phyloP scores from a whole-genome alignment of 2,888 invertebrate species.

The Parnassius mnemosyne region DNA sequence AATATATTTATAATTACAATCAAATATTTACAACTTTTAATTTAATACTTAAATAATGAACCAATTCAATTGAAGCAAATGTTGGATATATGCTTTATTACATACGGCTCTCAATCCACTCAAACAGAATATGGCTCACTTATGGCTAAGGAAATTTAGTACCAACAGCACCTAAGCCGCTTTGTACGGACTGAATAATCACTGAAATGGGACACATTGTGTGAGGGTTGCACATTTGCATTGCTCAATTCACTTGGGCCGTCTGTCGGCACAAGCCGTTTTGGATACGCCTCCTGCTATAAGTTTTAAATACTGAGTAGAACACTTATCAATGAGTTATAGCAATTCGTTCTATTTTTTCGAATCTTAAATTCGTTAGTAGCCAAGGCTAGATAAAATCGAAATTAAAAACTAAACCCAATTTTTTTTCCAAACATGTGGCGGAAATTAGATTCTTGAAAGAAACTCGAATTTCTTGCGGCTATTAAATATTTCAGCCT shows the following conservation, averaged over 20 bases:
- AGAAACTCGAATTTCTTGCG: too few species aligned
- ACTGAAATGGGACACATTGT: constrained; percentile 48
- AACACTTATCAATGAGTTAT: too few species aligned
- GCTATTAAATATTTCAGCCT: too few species aligned
- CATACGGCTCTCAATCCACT: constrained; percentile 30
- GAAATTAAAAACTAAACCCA: too few species aligned
- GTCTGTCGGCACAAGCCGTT: constrained; percentile 31
- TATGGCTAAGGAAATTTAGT: constrained; percentile 37
- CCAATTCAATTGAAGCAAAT: neutral
- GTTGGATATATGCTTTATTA: constrained; percentile 25
- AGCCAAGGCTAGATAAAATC: too few species aligned
- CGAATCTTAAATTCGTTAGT: too few species aligned
- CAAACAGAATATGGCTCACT: constrained; percentile 35
- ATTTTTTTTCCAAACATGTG: too few species aligned
- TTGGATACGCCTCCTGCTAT: constrained; percentile 34
- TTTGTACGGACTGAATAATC: constrained; percentile 58
- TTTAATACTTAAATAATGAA: too few species aligned
- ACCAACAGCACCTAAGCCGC: constrained; percentile 47
- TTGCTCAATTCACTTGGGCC: constrained; percentile 42
- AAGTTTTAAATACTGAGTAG: neutral
- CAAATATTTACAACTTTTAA: too few species aligned
- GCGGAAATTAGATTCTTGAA: too few species aligned
- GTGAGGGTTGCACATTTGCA: constrained; percentile 37
- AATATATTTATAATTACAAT: too few species aligned
- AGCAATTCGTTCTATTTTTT: too few species aligned